A percentile compares a stretch with the other conserved stretches of the same genome.
Conservation (phyloP, 2,113 vertebrate genomes). For the Labeo rohita region DNA sequence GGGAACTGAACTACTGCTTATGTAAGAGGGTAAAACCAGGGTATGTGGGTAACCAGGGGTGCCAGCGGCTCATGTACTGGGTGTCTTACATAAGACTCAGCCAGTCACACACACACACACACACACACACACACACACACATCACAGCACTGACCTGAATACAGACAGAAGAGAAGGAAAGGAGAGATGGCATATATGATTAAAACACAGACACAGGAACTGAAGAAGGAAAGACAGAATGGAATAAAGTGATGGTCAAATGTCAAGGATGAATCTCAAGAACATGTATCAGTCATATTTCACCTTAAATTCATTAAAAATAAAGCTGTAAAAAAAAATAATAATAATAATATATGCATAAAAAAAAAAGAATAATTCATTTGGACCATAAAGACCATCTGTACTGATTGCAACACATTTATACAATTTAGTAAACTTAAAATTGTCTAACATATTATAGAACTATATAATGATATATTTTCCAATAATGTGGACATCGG, state of each 20-base stretch:
- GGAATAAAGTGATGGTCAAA: not conserved
- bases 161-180: not conserved
- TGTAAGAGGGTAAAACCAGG: conserved; percentile 35
- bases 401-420: not conserved
- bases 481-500: too few relatives aligned
- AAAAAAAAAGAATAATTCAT: not conserved
- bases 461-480: not conserved
- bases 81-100: conserved; percentile 42
- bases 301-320: not conserved
- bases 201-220: not conserved
- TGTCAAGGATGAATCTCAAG: not conserved
- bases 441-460: not conserved
- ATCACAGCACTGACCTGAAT: not conserved
- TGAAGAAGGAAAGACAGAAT: not conserved
- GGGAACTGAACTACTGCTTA: conserved; percentile 37
- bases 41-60: conserved; percentile 39
- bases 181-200: not conserved
- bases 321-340: not conserved
- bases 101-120: not conserved
- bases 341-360: not conserved
- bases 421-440: not conserved
- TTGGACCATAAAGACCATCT: not conserved
- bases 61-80: conserved; percentile 16
- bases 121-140: not conserved
- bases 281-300: not conserved